Evolutionary conservation across 2,888 invertebrate genomes (phyloP), one percentile per base, ranked within the genome.

Genomic region (Gerris lacustris): DNA sequence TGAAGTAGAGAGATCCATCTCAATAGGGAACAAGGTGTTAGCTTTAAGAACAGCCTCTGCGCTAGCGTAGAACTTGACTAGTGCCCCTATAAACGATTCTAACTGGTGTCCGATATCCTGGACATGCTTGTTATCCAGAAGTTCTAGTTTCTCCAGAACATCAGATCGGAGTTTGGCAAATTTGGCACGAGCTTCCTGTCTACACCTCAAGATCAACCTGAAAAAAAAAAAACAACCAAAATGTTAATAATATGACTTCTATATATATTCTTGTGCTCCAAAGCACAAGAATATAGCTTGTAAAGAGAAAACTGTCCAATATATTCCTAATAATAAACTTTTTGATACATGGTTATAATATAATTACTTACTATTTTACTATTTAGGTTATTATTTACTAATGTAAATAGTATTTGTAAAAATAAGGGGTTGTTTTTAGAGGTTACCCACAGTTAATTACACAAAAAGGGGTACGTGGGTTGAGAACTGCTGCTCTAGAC

Each of bases 81-180:
- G 71, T 43, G 72, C 71, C 31, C 73, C 72, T 9, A 75, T 75
- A 66, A 76, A 72, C 75, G 91, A 86, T 73, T 91, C 87, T 7
- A 94, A 81, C 76, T 94, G 92, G 75, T 87, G 88, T 0, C 95
- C 94, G 5, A 97, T 88, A 76, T 97, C 96, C 91, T 86, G 73
- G 0, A 98, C 95, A 80, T 98, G 98, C 81, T 99, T 99, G 79
- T 96, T 96, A 79, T 99, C 99, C 43, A 99, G 81, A 17, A 99
- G 83, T 81, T 99, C 99, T 81, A 99, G 85, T 82, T 99, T 99
- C 0, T 98, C 95, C 69, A 98, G 83, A 0, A 99, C 99, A 80
- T 94, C 98, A 6, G 90, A 92, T 76, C 89, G 86, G 70, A 94
- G 82, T 67, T 89, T 87, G 0, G 93, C 94, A 80, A 94, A 94